phyloP scores from a whole-genome alignment of 1,140 invertebrate species.

The Diabrotica undecimpunctata region DNA sequence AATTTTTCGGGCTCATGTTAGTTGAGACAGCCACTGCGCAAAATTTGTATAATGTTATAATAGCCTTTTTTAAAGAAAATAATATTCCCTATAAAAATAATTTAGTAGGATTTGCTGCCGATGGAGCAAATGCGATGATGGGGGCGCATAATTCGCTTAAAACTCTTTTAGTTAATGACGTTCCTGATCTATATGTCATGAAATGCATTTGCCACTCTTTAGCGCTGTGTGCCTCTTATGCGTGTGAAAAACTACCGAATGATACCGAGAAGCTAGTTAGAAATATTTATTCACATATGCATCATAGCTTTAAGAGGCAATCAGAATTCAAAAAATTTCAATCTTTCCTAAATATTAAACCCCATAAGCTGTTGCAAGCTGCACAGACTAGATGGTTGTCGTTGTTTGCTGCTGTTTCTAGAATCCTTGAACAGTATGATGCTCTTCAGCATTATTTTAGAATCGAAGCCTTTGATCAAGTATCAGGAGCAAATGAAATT shows the following conservation, averaged over 20 bases:
- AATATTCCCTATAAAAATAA: constrained; percentile 44
- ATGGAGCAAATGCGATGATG: constrained; percentile 45
- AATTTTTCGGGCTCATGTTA: constrained; percentile 37
- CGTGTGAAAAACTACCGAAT: constrained; percentile 21
- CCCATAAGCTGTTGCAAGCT: constrained; percentile 33
- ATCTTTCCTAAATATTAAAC: constrained; percentile 35
- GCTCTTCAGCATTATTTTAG: constrained; percentile 26
- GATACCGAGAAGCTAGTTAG: constrained; percentile 23
- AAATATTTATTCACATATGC: constrained; percentile 36
- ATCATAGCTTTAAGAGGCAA: constrained; percentile 34
- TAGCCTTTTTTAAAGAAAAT: constrained; percentile 38
- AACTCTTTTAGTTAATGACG: constrained; percentile 12
- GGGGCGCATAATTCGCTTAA: constrained; percentile 42
- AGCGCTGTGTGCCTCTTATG: constrained; percentile 22
- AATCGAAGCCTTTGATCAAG: neutral
- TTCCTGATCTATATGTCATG: constrained; percentile 14
- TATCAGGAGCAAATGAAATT: constrained; percentile 1
- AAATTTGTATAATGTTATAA: constrained; percentile 32
- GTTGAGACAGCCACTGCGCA: constrained; percentile 36
- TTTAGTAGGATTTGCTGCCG: constrained; percentile 45
- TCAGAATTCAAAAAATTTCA: constrained; percentile 33
- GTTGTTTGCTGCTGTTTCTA: constrained; percentile 39
- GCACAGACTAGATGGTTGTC: constrained; percentile 36
- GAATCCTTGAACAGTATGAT: constrained; percentile 44
- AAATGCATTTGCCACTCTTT: constrained; percentile 23